These are phyloP conservation scores for Phyllotreta cruciferae DNA, from an alignment of 2,888 invertebrate species.

Conservation along the genomic window DNA sequence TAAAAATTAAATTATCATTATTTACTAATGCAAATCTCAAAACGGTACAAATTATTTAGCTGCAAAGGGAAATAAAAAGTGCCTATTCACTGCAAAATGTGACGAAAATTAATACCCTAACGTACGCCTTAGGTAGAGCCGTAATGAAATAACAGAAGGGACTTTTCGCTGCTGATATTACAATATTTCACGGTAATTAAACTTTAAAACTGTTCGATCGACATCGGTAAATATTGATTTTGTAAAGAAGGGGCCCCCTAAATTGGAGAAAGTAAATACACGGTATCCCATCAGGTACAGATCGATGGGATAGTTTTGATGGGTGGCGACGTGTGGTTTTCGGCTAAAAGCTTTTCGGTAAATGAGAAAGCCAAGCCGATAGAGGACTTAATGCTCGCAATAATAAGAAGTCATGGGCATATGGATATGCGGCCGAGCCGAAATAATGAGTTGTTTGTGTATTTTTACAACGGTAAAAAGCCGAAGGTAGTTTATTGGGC, in stretches of 20 bases:
- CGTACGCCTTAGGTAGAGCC: constrained; percentile 6
- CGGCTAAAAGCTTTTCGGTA: constrained; percentile 25
- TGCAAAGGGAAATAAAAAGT: too few relatives aligned
- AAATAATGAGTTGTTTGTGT: constrained; percentile 11
- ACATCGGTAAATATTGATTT: constrained; percentile 49
- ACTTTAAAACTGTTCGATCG: constrained; percentile 47
- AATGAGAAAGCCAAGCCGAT: constrained; percentile 14
- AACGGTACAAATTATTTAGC: too few relatives aligned
- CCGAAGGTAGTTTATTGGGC: constrained; percentile 5
- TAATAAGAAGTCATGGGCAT: constrained; percentile 27
- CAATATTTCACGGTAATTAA: constrained; percentile 52
- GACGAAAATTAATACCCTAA: too few relatives aligned
- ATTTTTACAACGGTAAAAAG: constrained; percentile 1
- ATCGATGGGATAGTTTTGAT: constrained; percentile 23
- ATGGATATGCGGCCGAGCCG: constrained; percentile 4
- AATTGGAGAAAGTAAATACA: constrained; percentile 42
- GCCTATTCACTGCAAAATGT: not conserved
- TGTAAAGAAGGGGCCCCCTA: constrained; percentile 41
- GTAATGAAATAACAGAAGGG: constrained; percentile 32
- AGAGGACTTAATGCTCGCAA: constrained; percentile 17
- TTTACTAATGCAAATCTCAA: too few relatives aligned
- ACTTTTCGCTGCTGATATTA: constrained; percentile 45
- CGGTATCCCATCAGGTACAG: constrained; percentile 23
- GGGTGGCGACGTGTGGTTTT: constrained; percentile 22
- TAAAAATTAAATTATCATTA: too few relatives aligned